Evolutionary conservation across 2,113 vertebrate genomes (phyloP).

Genomic region (Poeciliopsis retropinna): DNA sequence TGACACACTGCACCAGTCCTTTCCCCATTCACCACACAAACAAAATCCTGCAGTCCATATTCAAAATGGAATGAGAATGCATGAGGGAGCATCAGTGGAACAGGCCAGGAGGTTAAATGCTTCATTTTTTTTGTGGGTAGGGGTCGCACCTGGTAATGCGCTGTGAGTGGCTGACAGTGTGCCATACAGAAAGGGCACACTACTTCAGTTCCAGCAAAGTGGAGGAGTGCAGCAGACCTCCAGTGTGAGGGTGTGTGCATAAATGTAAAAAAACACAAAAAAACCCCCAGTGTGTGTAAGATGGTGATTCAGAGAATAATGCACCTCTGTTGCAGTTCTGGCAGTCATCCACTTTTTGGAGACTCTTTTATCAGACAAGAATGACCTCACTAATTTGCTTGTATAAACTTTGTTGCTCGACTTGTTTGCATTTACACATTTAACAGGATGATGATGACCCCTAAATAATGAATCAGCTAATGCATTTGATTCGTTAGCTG

Average conservation of each 20-base stretch:
- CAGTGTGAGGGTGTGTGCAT: constrained; percentile 23
- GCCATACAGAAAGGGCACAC: constrained; percentile 64
- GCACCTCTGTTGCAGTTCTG: constrained; percentile 48
- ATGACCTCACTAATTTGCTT: constrained; percentile 36
- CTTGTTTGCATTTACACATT: neutral
- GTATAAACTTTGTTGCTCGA: constrained; percentile 4
- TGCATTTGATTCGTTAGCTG: neutral
- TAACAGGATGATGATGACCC: too few relatives aligned
- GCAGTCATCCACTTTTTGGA: constrained; percentile 41
- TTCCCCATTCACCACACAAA: constrained; percentile 4
- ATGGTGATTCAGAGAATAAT: constrained; percentile 28
- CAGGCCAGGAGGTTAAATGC: constrained; percentile 68
- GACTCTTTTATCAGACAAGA: constrained; percentile 35
- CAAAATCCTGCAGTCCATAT: constrained; percentile 16
- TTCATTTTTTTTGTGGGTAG: constrained; percentile 48
- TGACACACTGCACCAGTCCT: neutral
- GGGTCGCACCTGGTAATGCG: constrained; percentile 68
- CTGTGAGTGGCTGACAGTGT: constrained; percentile 56
- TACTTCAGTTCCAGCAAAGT: constrained; percentile 48
- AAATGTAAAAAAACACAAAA: neutral
- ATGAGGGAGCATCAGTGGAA: constrained; percentile 33
- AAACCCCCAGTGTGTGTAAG: constrained; percentile 5
- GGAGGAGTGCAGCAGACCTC: constrained; percentile 26
- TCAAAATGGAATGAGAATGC: constrained; percentile 23
- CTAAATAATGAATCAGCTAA: neutral